Evolutionary conservation across 1,140 invertebrate species (phyloP), one percentile per base, ranked within the genome.

Genomic region (Littorina saxatilis): DNA sequence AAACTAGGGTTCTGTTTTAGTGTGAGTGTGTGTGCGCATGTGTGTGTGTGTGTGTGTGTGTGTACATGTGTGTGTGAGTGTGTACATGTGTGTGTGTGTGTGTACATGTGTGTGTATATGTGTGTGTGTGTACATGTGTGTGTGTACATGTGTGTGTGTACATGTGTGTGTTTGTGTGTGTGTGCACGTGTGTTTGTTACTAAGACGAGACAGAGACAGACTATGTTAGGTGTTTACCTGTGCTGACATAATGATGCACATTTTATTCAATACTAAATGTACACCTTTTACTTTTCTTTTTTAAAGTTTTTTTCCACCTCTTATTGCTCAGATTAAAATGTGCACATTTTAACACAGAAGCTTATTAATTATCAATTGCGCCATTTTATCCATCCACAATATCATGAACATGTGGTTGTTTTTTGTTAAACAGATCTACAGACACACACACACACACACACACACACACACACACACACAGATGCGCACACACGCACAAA

Each of bases 1-100:
- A n/a, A n/a, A n/a, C n/a, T n/a, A n/a, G n/a, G n/a, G n/a, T n/a
- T n/a, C n/a, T 7, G 63, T 32, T 20, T 68, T 5, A 32, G 35
- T 68, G 29, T 37, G 35, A 20, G 63, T 37, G 35, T 32, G 7
- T 68, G 27, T 32, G 27, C 35, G 27, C 35, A 32, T 68, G 63
- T 68, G 63, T 68, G 63, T 68, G 63, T 7, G 63, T 68, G 63
- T 68, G 63, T 35, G 63, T 32, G 63, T 11, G 63, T 15, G 35
- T 7, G 63, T 15, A 32, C 9, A 32, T 15, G 63, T 32, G 63
- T 32, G 63, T 32, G 63, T 68, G 11, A 32, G 63, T 68, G 63
- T 68, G 63, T 68, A 27, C 27, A 4, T 68, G 63, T 68, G 63
- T 68, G 11, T 68, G 63, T 68, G 63, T 68, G 63, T 68, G 11